phyloP scores from a whole-genome alignment of 2,113 vertebrate species.

The Monarcha castaneiventris region DNA sequence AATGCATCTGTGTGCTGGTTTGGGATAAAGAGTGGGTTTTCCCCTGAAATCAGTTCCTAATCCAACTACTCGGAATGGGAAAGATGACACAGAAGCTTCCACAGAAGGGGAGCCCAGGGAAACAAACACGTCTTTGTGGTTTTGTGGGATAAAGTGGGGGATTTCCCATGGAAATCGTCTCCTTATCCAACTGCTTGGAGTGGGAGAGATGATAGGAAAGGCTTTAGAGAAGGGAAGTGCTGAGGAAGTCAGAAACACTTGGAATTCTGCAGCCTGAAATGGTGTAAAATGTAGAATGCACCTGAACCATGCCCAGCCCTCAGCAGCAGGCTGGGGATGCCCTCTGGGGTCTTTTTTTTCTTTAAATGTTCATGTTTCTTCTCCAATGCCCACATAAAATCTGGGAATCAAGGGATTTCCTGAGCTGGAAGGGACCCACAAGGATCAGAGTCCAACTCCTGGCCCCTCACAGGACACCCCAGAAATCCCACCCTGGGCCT shows the following conservation, averaged over 20 bases:
- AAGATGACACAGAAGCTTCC: neutral
- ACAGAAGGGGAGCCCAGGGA: neutral
- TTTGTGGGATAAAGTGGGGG: neutral
- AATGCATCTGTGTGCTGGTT: accelerated
- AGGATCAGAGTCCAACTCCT: neutral
- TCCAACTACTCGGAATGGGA: neutral
- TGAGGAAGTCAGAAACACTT: accelerated
- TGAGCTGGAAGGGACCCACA: neutral
- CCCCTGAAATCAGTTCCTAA: neutral
- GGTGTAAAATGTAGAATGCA: accelerated
- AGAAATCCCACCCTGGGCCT: neutral
- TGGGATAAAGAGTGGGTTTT: neutral
- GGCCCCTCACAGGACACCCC: neutral
- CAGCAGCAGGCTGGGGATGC: neutral
- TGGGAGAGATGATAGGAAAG: neutral
- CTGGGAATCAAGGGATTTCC: neutral
- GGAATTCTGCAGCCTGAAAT: neutral
- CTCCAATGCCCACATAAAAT: accelerated
- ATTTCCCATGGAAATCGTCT: accelerated
- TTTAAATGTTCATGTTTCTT: neutral
- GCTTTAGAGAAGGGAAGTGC: too few relatives aligned
- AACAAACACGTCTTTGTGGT: neutral
- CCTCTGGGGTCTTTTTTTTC: too few relatives aligned
- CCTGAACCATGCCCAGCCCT: neutral
- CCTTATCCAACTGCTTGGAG: neutral